phyloP scores from a whole-genome alignment of 2,113 vertebrate genomes.

The Ornithorhynchus anatinus region DNA sequence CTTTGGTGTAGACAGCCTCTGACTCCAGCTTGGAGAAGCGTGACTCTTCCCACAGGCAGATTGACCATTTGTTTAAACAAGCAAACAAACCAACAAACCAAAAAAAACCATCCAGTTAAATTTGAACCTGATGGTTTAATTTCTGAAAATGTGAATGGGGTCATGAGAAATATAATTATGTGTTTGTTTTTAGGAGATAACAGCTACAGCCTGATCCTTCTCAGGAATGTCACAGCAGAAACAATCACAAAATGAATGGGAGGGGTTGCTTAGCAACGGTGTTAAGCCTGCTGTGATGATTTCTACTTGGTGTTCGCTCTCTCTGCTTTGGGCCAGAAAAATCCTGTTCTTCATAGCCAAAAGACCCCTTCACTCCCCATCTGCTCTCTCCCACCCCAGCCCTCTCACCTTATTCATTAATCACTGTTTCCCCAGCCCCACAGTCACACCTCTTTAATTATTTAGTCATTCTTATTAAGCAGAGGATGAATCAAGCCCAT shows the following conservation, averaged over 20 bases:
- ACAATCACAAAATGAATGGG: not conserved
- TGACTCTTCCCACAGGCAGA: not conserved
- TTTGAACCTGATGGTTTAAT: not conserved
- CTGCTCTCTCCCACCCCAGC: not conserved
- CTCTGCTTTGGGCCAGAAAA: constrained; percentile 3
- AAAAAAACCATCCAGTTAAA: not conserved
- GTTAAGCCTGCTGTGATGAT: constrained; percentile 17
- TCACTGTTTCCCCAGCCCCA: not conserved
- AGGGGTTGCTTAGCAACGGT: constrained; percentile 31
- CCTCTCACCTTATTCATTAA: constrained; percentile 6
- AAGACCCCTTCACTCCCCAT: too few species aligned
- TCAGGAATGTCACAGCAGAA: not conserved
- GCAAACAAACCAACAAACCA: not conserved
- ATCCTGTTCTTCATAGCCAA: not conserved
- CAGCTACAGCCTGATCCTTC: not conserved
- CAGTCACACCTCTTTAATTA: not conserved
- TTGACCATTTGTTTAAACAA: not conserved
- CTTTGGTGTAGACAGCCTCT: too few species aligned
- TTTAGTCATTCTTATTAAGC: not conserved
- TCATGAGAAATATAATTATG: not conserved
- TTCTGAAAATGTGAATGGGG: not conserved
- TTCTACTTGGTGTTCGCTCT: not conserved
- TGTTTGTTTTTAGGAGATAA: not conserved
- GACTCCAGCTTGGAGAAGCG: not conserved
- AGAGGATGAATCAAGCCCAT: not conserved